phyloP scores from a whole-genome alignment of 2,888 invertebrate species.

The Seladonia tumulorum region DNA sequence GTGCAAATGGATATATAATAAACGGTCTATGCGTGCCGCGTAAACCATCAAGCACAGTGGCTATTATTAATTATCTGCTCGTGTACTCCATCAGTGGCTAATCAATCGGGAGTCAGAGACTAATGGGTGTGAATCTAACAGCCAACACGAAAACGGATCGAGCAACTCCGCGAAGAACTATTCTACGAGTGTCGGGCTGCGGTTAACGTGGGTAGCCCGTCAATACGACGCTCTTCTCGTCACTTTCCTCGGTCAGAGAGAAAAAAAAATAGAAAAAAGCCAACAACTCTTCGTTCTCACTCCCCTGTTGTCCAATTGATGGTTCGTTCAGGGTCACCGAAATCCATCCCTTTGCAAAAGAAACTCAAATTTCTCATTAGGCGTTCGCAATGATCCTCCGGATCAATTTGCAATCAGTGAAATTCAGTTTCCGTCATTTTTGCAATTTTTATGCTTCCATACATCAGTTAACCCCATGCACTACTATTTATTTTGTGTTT shows the following conservation, averaged over 20 bases:
- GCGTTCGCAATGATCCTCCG: neutral
- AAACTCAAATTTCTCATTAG: neutral
- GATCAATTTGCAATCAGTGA: neutral
- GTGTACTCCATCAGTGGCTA: conserved; percentile 69
- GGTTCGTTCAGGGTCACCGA: neutral
- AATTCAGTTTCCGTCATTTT: neutral
- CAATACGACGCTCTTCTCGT: neutral
- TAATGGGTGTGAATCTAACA: conserved; percentile 66
- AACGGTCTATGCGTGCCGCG: conserved; percentile 57
- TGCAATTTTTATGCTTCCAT: neutral
- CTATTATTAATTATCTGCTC: conserved; percentile 70
- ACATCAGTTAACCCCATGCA: no score
- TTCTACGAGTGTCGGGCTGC: conserved; percentile 11
- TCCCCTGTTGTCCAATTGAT: neutral
- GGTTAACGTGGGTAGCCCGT: neutral
- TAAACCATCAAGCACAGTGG: conserved; percentile 59
- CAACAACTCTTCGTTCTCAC: neutral
- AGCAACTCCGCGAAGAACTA: conserved; percentile 21
- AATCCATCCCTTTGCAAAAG: neutral
- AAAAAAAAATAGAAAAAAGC: neutral
- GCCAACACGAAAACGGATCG: conserved; percentile 22
- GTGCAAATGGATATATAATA: conserved; percentile 61
- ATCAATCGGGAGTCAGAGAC: conserved; percentile 71
- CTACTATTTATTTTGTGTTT: no score
- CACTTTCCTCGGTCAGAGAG: neutral